phyloP scores from a whole-genome alignment of 53 echinoderm and acorn worm genomes.

The Mesocentrotus franciscanus region DNA sequence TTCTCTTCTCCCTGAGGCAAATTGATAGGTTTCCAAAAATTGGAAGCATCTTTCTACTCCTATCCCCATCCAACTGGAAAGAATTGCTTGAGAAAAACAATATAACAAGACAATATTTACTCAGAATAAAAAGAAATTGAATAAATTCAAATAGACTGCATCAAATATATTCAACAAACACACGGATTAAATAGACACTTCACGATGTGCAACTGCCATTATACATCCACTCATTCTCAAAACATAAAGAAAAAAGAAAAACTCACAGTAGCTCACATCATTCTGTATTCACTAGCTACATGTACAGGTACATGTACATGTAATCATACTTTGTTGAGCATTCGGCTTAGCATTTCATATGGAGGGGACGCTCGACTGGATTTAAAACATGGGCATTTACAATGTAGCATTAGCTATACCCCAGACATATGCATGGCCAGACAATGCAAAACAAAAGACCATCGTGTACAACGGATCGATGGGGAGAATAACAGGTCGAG shows the following conservation, averaged over 20 bases:
- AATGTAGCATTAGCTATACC: neutral
- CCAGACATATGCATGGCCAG: neutral
- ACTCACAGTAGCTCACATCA: neutral
- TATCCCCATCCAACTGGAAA: no score
- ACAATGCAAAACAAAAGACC: neutral
- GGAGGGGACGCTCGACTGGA: neutral
- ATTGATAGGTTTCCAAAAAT: no score
- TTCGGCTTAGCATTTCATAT: neutral
- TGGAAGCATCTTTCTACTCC: no score
- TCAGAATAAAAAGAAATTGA: no score
- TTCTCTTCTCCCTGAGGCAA: neutral
- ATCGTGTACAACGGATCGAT: neutral
- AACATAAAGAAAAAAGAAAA: neutral
- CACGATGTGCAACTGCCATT: no score
- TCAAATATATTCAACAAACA: neutral
- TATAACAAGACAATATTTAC: no score
- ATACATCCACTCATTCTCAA: neutral
- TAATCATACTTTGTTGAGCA: neutral
- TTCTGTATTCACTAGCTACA: neutral
- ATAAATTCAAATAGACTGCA: neutral
- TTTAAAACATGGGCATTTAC: conserved; percentile 3
- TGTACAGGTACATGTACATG: no score
- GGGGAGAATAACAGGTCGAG: neutral
- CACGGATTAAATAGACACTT: neutral
- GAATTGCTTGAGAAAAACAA: no score